Conservation (phyloP, 2,113 vertebrate species). For the Phasianus colchicus region DNA sequence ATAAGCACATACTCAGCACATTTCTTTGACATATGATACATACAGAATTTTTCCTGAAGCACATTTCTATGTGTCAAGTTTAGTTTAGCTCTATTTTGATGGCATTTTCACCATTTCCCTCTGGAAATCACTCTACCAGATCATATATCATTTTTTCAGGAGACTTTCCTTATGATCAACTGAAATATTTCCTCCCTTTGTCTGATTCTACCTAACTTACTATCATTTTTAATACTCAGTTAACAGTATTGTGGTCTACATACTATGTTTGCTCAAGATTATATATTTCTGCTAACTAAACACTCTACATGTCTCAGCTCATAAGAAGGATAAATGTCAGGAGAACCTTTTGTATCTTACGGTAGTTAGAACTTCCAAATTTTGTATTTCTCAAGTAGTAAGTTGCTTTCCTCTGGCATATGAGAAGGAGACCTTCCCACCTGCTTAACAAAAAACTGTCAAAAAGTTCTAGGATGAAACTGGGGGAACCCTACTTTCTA, state of each 20-base stretch:
- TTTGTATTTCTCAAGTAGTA: background rate
- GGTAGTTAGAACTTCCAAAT: background rate
- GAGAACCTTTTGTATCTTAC: background rate
- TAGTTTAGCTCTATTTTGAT: background rate
- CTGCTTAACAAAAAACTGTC: background rate
- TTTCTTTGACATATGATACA: conserved; percentile 3
- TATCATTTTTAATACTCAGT: background rate
- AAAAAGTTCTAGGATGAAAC: background rate
- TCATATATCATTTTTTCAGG: background rate
- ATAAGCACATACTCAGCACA: background rate
- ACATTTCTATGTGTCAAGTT: conserved; percentile 23
- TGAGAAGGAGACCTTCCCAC: background rate
- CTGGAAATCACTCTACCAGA: background rate
- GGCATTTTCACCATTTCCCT: conserved; percentile 4
- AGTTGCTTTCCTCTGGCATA: background rate
- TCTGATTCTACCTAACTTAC: background rate
- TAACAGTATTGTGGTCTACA: background rate
- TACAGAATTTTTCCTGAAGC: conserved; percentile 21
- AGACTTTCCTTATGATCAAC: background rate
- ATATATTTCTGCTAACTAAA: background rate
- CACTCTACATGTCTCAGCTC: background rate
- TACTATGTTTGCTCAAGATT: background rate
- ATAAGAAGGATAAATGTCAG: background rate
- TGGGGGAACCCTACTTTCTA: fast-evolving
- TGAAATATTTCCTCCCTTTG: background rate